phyloP scores from a whole-genome alignment of 64 coral and sea anemone species.

The Orbicella faveolata region DNA sequence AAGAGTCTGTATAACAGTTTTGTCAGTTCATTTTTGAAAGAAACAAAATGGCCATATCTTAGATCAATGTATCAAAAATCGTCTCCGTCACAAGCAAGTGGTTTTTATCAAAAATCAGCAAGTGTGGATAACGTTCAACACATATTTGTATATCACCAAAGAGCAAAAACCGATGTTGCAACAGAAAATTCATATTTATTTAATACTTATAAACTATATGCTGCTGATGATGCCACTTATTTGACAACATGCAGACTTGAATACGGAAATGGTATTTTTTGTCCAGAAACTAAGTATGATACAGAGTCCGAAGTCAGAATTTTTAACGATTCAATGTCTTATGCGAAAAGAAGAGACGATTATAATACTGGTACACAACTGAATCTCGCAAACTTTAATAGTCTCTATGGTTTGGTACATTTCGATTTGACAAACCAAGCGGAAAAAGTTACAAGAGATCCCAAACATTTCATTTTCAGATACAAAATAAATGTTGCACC shows the following conservation, averaged over 20 bases:
- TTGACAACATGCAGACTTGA: not conserved
- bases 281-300: constrained; percentile 1
- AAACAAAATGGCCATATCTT: too few species aligned
- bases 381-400: not conserved
- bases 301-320: not conserved
- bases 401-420: not conserved
- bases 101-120: too few species aligned
- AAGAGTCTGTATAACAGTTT: too few species aligned
- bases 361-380: not conserved
- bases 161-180: too few species aligned
- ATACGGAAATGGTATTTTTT: not conserved
- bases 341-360: not conserved
- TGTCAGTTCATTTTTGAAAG: too few species aligned
- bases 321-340: not conserved
- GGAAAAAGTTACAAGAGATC: not conserved
- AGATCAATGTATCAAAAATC: too few species aligned
- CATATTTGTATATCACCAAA: too few species aligned
- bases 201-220: too few species aligned
- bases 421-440: not conserved
- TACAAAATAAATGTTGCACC: not conserved
- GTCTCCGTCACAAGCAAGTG: too few species aligned
- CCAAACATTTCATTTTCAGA: not conserved
- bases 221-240: not conserved
- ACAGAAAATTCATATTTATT: too few species aligned
- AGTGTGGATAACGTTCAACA: too few species aligned